Conservation (phyloP, 2,113 vertebrate genomes). For the Oreotrochilus melanogaster region DNA sequence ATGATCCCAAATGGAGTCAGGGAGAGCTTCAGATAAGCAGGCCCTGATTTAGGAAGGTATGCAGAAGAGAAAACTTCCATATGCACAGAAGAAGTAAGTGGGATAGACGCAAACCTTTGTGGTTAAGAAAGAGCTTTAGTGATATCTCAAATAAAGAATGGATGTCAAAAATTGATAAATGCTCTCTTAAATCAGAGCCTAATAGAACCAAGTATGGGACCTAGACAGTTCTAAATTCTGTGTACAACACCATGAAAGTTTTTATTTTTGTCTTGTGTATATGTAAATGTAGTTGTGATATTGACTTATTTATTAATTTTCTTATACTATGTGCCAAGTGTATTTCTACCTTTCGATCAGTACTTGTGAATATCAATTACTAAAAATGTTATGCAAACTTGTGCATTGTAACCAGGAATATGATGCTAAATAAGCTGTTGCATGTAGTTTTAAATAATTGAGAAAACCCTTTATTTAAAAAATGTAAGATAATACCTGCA, state of each 20-base stretch:
- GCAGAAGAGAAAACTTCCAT: background rate
- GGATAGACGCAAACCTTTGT: background rate
- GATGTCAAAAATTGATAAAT: background rate
- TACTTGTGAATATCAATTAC: slow-evolving; percentile 31
- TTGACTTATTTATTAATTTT: slow-evolving; percentile 60
- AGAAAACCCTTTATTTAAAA: slow-evolving; percentile 77
- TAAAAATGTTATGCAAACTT: slow-evolving; percentile 77
- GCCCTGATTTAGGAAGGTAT: background rate
- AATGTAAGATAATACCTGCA: slow-evolving; percentile 81
- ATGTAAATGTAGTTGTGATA: slow-evolving; percentile 50
- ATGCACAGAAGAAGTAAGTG: background rate
- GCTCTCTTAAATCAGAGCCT: background rate
- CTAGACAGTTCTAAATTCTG: background rate
- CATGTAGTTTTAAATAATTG: slow-evolving; percentile 78
- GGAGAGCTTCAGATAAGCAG: background rate
- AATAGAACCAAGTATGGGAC: background rate
- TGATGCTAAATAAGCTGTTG: slow-evolving; percentile 77
- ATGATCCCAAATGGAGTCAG: background rate
- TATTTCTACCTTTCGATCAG: slow-evolving; percentile 30
- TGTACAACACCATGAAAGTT: background rate
- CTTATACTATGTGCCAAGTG: background rate
- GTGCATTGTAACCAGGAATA: slow-evolving; percentile 75
- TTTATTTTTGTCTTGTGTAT: slow-evolving; percentile 29
- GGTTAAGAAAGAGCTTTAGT: background rate
- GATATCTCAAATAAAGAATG: background rate